Evolutionary conservation across 2,888 invertebrate genomes (phyloP).

Genomic region (Anthophora plumipes): DNA sequence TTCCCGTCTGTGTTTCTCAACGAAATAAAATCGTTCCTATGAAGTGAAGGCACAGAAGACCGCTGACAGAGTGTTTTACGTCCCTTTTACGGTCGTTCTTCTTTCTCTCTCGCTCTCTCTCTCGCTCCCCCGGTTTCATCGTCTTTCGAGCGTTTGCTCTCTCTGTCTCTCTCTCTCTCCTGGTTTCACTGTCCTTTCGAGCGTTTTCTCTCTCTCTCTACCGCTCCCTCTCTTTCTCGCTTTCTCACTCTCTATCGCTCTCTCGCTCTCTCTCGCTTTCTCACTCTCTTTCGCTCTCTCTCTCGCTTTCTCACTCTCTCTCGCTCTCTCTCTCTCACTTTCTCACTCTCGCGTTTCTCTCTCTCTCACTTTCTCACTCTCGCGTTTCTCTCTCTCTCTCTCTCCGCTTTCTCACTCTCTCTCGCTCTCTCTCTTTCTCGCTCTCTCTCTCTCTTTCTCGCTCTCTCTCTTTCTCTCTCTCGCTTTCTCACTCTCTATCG

Average conservation of each 20-base stretch:
- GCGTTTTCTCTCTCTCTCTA: conserved; percentile 40
- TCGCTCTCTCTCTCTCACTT: no score
- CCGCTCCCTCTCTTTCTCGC: conserved; percentile 57
- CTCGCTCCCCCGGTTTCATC: no score
- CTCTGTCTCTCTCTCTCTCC: conserved; percentile 53
- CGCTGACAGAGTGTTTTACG: conserved; percentile 54
- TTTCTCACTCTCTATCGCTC: conserved; percentile 54
- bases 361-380: conserved; percentile 55
- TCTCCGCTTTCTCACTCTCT: no score
- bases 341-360: no score
- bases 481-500: no score
- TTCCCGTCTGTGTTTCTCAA: not conserved
- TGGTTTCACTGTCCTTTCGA: conserved; percentile 68
- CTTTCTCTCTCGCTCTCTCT: conserved; percentile 54
- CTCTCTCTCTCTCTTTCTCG: conserved; percentile 71
- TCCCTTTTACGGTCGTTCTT: conserved; percentile 67
- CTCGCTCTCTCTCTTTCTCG: conserved; percentile 41
- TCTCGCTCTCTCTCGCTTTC: no score
- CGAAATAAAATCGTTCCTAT: conserved; percentile 5
- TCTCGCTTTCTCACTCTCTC: conserved; percentile 53
- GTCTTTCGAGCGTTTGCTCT: no score
- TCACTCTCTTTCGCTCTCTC: no score
- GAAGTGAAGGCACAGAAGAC: conserved; percentile 12
- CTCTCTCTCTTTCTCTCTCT: conserved; percentile 41
- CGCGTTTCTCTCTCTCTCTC: conserved; percentile 49